Conservation (phyloP, 1,140 invertebrate genomes). For the Conopomorpha cramerella region DNA sequence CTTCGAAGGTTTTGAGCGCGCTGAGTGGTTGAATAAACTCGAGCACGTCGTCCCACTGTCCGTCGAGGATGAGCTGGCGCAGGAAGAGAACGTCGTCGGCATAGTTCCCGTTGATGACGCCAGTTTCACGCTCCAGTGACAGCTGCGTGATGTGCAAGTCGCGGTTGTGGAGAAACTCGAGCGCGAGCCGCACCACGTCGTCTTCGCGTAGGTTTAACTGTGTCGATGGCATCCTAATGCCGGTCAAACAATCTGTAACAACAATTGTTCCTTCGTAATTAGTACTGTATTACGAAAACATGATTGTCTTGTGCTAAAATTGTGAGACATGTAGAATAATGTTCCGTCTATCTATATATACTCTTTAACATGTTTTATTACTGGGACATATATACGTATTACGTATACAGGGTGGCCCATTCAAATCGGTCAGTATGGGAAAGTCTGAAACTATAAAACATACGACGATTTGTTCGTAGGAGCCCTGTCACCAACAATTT, state of each 20-base stretch:
- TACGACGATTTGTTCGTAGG: too few relatives aligned
- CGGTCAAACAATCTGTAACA: conserved; percentile 14
- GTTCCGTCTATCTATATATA: too few relatives aligned
- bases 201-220: conserved; percentile 84
- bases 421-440: too few relatives aligned
- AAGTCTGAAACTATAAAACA: too few relatives aligned
- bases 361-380: too few relatives aligned
- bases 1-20: conserved; percentile 77
- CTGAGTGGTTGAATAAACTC: conserved; percentile 97
- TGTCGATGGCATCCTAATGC: conserved; percentile 72
- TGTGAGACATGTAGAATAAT: too few relatives aligned
- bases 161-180: conserved; percentile 92
- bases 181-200: conserved; percentile 87
- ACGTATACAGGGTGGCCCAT: too few relatives aligned
- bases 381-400: too few relatives aligned
- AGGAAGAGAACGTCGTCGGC: conserved; percentile 93
- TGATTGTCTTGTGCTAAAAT: too few relatives aligned
- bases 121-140: conserved; percentile 91
- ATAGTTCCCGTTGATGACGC: conserved; percentile 91
- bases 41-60: conserved; percentile 96
- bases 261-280: conserved; percentile 11
- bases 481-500: too few relatives aligned
- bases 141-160: conserved; percentile 90
- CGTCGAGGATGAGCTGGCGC: conserved; percentile 92
- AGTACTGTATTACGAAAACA: conserved; percentile 4